Evolutionary conservation across 2,888 invertebrate species (phyloP).

Genomic region (Acronicta leporina): DNA sequence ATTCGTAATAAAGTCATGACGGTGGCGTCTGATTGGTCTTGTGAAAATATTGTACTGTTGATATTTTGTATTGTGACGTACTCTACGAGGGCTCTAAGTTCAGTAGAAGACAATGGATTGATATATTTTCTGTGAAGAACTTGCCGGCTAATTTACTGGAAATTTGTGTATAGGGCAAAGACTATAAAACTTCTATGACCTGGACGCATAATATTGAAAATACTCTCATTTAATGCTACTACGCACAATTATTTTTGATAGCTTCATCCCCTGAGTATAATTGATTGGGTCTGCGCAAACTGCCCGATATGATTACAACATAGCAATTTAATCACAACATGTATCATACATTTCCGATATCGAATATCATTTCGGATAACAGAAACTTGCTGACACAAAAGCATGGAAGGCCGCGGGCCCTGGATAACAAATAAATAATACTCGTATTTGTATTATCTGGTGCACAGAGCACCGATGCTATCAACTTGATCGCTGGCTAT

Average conservation of each 20-base stretch:
- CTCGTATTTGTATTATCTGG: constrained; percentile 33
- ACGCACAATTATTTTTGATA: constrained; percentile 3
- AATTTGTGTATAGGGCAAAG: too few relatives aligned
- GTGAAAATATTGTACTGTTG: not conserved
- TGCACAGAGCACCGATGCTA: constrained; percentile 36
- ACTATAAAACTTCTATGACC: too few relatives aligned
- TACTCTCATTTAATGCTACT: not conserved
- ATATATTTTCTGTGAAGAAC: too few relatives aligned
- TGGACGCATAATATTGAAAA: not conserved
- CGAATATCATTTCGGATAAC: constrained; percentile 37
- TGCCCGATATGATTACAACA: constrained; percentile 16
- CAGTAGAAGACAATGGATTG: too few relatives aligned
- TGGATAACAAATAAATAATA: constrained; percentile 34
- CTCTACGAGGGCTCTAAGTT: too few relatives aligned
- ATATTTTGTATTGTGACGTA: too few relatives aligned
- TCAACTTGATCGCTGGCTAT: constrained; percentile 35
- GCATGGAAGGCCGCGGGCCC: constrained; percentile 27
- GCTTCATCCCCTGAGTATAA: not conserved
- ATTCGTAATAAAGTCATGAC: not conserved
- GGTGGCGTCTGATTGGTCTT: not conserved
- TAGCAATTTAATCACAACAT: constrained; percentile 24
- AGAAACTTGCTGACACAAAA: constrained; percentile 42
- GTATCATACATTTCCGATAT: constrained; percentile 16
- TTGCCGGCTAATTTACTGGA: too few relatives aligned
- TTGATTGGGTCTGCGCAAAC: constrained; percentile 4